These are phyloP conservation scores for Siderastrea siderea DNA, from an alignment of 92 coral and sea anemone genomes.

Conservation along the genomic window DNA sequence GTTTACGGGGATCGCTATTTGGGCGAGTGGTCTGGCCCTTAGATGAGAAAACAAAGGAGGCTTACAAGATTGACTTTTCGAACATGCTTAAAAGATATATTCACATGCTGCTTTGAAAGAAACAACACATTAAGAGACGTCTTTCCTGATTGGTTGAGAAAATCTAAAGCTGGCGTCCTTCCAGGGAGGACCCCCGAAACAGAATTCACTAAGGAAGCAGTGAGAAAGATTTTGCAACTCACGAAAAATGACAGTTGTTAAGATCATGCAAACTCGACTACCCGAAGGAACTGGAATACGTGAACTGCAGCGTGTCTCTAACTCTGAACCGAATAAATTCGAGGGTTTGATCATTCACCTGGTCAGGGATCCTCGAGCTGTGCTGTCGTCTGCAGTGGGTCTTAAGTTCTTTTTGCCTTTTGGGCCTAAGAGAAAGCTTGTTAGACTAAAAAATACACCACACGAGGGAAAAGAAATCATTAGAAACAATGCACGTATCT, in stretches of 20 bases:
- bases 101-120: conserved; percentile 1
- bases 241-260: conserved; percentile 7
- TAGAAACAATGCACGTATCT: background rate
- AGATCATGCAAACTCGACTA: no score
- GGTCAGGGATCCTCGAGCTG: conserved; percentile 28
- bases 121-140: background rate
- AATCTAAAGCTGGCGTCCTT: no score
- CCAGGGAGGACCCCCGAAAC: no score
- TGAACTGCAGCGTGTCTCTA: conserved; percentile 7
- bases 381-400: conserved; percentile 11
- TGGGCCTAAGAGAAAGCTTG: background rate
- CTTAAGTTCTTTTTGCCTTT: conserved; percentile 7
- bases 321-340: background rate
- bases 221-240: background rate
- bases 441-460: background rate
- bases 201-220: background rate
- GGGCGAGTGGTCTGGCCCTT: conserved; percentile 18
- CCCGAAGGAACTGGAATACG: conserved; percentile 10
- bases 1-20: background rate
- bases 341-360: no score
- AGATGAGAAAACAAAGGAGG: background rate
- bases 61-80: conserved; percentile 1
- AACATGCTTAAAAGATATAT: background rate
- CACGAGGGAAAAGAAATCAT: conserved; percentile 1
- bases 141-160: conserved; percentile 1